phyloP scores from a whole-genome alignment of 2,797 vertebrate genomes.

The Prionace glauca region DNA sequence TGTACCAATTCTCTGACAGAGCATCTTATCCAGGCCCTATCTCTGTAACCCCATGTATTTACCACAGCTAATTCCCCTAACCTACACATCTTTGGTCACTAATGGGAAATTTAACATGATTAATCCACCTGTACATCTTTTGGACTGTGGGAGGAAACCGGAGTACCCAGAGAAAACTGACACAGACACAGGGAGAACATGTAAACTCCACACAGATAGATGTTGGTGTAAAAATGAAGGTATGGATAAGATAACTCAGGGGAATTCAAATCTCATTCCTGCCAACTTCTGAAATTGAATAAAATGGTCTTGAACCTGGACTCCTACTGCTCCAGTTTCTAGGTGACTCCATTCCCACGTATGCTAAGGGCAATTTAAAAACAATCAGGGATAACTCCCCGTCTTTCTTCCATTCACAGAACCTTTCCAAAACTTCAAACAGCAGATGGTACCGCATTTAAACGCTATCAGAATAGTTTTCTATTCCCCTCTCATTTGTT shows the following conservation, averaged over 20 bases:
- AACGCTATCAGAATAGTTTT: not conserved
- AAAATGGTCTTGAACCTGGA: not conserved
- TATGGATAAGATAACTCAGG: not conserved
- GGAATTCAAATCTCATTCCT: not conserved
- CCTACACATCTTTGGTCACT: no score
- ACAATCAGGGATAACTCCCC: not conserved
- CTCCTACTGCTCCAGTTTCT: not conserved
- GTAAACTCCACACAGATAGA: no score
- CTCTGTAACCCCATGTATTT: no score
- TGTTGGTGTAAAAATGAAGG: not conserved
- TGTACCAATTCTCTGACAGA: no score
- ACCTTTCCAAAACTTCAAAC: not conserved
- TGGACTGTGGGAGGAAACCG: no score
- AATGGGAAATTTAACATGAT: no score
- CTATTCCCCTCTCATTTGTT: not conserved
- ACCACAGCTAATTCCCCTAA: no score
- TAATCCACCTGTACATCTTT: no score
- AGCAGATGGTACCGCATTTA: not conserved
- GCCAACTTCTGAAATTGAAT: not conserved
- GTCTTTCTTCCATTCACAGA: not conserved
- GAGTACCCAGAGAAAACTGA: no score
- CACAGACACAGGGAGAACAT: no score
- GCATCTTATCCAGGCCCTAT: no score
- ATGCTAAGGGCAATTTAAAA: not conserved
- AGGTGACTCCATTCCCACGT: not conserved